Evolutionary conservation across 2,797 vertebrate genomes (phyloP), one percentile per base, ranked within the genome.

Genomic region (Taenioides sp.): DNA sequence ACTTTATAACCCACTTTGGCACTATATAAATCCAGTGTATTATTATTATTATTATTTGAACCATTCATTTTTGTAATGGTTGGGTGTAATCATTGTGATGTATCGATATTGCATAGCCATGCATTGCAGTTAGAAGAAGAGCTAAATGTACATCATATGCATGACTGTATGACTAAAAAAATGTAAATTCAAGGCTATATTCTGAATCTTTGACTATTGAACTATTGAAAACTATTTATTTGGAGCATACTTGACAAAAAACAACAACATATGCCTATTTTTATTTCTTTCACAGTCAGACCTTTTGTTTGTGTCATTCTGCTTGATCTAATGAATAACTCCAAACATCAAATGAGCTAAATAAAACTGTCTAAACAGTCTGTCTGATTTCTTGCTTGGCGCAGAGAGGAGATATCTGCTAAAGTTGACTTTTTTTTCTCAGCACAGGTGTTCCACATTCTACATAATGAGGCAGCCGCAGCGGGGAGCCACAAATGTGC

Each of bases 371-470:
- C 62, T 62, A 43, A 75, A 78, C 27, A 43, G 60, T 83, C 67
- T 68, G 16, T 69, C 55, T 75, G 68, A 67, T 75, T 76, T 76
- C 69, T 72, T 76, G 67, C 72, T 59, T 65, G 3, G 67, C 66
- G 65, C 72, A 73, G 67, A 69, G 74, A 54, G 73, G 27, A 31
- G 58, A 69, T 74, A 73, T 80, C 67, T 70, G 74, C 72, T 65
- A 52, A 78, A 75, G 66, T 20, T 40, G 37, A 58, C 50, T 20
- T 37, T 73, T 37, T 73, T 67, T 67, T 82, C 75, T 77, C 75
- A 60, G 69, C 74, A 82, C 84, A 88, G 87, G 88, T 89, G 86
- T 86, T 87, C 74, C 66, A 86, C 77, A 84, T 89, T 83, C 70
- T 72, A 63, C 71, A 74, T 85, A 89, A 90, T 87, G 82, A 86